Base-by-base conservation (phyloP, 2,797 vertebrate species). In the Euphonia xanthogaster region DNA sequence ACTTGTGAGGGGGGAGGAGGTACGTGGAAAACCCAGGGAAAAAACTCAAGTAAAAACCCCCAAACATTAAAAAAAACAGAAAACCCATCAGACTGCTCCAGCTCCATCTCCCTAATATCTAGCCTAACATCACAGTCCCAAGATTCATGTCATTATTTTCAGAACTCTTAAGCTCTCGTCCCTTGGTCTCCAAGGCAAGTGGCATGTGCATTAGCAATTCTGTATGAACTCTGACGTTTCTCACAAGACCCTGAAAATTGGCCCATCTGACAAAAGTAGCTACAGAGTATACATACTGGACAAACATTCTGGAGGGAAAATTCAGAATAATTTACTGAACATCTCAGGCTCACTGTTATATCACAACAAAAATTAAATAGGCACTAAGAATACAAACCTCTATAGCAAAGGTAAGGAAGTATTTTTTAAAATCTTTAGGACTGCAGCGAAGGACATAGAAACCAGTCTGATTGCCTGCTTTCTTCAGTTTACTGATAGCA, bases 351-450 rank as follows among this genome's bases (percentile, higher is more conserved):
- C 8, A 23, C 8, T 55, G 37, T 4, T 78, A 6, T 7, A 74
- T n/a, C 4, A 5, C 15, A 90, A 55, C 7, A 62, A 60, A 70
- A 10, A 62, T 20, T 33, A 60, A 15, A 57, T 1, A 71, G n/a
- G 20, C 60, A 82, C 12, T 61, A 88, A 62, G 45, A 81, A 96
- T 91, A 98, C 98, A 98, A 96, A 99, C 99, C 99, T 98, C 99
- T 30, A 99, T 96, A 40, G 99, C 98, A 97, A 99, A 99, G 30
- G 99, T 99, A 97, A 99, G 98, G 94, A 99, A 99, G 96, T 99
- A 99, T 65, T 98, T 99, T 96, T 99, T 98, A 65, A 99, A 99
- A 85, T 99, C 99, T 95, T 98, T 99, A 82, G 99, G 99, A 96
- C 99, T 99, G 96, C 98, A 99, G 66, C 99, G 99, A 77, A 99